phyloP scores from a whole-genome alignment of 1,140 invertebrate species.

The Sitophilus oryzae region DNA sequence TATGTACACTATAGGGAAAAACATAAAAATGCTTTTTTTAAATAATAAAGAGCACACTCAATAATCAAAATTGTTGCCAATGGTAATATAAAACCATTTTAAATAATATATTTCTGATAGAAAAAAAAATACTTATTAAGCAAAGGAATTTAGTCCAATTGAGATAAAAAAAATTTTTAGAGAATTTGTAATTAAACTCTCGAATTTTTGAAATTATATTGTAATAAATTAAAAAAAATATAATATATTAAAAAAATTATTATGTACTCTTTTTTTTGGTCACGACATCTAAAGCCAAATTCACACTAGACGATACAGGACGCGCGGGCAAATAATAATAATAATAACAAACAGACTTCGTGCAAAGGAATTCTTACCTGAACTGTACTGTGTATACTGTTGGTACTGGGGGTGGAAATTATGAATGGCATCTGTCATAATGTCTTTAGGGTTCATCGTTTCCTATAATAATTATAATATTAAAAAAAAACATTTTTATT shows the following conservation, averaged over 20 bases:
- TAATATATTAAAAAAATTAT: neutral
- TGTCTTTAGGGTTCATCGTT: conserved; percentile 99
- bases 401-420: conserved; percentile 99
- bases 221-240: neutral
- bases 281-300: neutral
- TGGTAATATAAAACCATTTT: no score
- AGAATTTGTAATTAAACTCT: no score
- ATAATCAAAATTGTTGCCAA: no score
- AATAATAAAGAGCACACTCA: no score
- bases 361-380: conserved; percentile 56
- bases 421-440: conserved; percentile 99
- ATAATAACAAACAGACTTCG: conserved; percentile 1
- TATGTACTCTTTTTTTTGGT: neutral
- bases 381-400: conserved; percentile 98
- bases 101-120: no score
- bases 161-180: no score
- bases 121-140: no score
- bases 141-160: no score
- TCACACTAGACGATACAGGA: neutral
- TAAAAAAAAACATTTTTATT: conserved; percentile 2
- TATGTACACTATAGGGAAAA: no score
- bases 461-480: conserved; percentile 62
- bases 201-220: neutral
- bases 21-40: no score
- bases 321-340: conserved; percentile 3